phyloP scores from a whole-genome alignment of 2,113 vertebrate genomes.

The Thalassoma bifasciatum region DNA sequence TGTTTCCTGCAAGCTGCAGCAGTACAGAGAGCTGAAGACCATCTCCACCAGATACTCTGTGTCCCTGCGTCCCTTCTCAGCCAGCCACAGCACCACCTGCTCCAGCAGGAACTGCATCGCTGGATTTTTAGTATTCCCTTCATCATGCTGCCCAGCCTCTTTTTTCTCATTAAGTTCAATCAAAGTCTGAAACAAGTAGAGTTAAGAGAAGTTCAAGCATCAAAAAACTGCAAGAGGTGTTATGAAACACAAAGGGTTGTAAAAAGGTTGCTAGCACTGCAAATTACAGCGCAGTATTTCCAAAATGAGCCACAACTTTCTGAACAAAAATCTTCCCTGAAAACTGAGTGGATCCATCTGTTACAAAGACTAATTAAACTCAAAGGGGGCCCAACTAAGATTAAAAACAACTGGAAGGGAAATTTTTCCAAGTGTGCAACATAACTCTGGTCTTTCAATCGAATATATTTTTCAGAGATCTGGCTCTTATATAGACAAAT shows the following conservation, averaged over 20 bases:
- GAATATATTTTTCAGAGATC: not conserved
- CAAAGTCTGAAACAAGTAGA: conserved; percentile 75
- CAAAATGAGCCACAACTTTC: not conserved
- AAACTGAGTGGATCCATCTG: not conserved
- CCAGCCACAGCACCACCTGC: conserved; percentile 89
- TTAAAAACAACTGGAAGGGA: not conserved
- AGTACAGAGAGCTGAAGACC: conserved; percentile 90
- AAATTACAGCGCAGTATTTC: not conserved
- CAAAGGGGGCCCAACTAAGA: not conserved
- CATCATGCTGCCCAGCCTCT: conserved; percentile 2
- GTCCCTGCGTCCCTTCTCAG: conserved; percentile 83
- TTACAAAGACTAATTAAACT: not conserved
- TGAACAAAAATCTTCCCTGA: not conserved
- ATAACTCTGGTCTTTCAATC: not conserved
- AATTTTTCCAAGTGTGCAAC: not conserved
- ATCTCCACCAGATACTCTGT: conserved; percentile 90
- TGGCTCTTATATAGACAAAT: not conserved
- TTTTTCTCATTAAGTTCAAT: conserved; percentile 73
- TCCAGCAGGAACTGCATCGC: conserved; percentile 88
- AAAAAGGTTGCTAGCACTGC: not conserved
- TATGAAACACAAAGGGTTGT: not conserved
- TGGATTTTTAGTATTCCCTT: conserved; percentile 76
- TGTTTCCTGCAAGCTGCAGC: conserved; percentile 87
- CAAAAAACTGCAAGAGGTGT: not conserved
- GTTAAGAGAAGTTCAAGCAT: not conserved